phyloP scores from a whole-genome alignment of 2,113 vertebrate genomes.

The Chloebia gouldiae region DNA sequence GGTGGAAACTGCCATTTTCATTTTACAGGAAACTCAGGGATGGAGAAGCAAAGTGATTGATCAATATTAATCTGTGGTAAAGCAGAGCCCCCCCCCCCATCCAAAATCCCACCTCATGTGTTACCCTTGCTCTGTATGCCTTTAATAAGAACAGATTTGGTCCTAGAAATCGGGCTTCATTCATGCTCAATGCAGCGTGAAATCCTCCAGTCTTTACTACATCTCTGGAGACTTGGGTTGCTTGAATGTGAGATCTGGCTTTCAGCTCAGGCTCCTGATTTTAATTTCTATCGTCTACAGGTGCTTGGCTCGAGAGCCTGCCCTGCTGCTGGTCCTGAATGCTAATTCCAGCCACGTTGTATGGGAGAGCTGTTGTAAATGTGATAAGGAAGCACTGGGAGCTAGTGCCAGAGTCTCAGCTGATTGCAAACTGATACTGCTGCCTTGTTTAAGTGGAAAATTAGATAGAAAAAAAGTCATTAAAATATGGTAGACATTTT shows the following conservation, averaged over 20 bases:
- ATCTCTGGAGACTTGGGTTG: not conserved
- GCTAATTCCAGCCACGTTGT: not conserved
- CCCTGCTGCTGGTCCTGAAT: slow-evolving; percentile 26
- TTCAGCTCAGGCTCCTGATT: slow-evolving; percentile 33
- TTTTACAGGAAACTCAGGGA: not conserved
- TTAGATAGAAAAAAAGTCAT: slow-evolving; percentile 29
- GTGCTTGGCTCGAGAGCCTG: slow-evolving; percentile 27
- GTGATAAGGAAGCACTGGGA: slow-evolving; percentile 46
- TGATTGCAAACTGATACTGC: slow-evolving; percentile 45
- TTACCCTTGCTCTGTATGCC: not conserved
- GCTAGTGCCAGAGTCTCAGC: slow-evolving; percentile 3
- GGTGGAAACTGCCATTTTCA: not conserved
- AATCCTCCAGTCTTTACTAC: not conserved
- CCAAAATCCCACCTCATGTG: not conserved
- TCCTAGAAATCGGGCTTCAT: not conserved
- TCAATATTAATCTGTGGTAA: not conserved
- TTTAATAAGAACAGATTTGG: not conserved
- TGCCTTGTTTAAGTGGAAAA: slow-evolving; percentile 57
- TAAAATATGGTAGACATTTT: slow-evolving; percentile 34
- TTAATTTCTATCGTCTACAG: slow-evolving; percentile 13
- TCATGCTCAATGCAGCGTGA: slow-evolving; percentile 4
- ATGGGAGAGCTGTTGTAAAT: not conserved
- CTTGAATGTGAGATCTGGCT: slow-evolving; percentile 29
- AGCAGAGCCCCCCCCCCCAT: not conserved
- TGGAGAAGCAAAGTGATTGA: not conserved